Base-by-base conservation (phyloP, 1,140 invertebrate species). In the Drosophila pseudoananassae region DNA sequence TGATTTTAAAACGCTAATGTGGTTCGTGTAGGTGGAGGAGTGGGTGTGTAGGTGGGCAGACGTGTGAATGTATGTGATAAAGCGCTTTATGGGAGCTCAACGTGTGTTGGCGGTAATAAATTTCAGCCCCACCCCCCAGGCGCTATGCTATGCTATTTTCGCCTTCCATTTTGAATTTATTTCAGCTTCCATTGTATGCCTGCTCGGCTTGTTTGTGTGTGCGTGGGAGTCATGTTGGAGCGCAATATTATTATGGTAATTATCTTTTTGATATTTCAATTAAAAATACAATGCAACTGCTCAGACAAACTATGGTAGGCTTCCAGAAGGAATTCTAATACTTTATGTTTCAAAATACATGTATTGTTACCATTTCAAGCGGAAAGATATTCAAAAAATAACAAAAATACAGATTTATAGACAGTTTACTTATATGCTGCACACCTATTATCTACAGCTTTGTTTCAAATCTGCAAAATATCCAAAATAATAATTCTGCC, bases 1-100 rank as follows among this genome's bases (percentile, higher is more conserved):
- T 81, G 78, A 81, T 81, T 80, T 60, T 69, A 68, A 73, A 82
- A 76, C 80, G 71, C 80, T 83, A 84, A 84, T 87, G 77, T 74
- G 77, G 8, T 53, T 49, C 59, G 29, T 66, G 52, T 61, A 27
- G 25, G 38, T 46, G 20, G 20, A 20, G 20, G 3, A 20, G 46
- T 58, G 25, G 25, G 31, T 47, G 45, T 17, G 25, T 17, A 33
- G 53, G 52, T 38, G 43, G 46, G 46, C 54, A 33, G 8, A 7
- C 31, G 31, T n/a, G 33, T 60, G 27, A 63, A 27, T 75, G 55
- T 69, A 80, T 57, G 71, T 71, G 64, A 20, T 17, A 50, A 75
- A 76, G 58, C 65, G 52, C 81, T 85, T 60, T 83, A 63, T 68
- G 76, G 45, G 49, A 79, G 52, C 65, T 27, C 59, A 53, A 51